phyloP scores from a whole-genome alignment of 2,797 vertebrate genomes.

The Sparus aurata region DNA sequence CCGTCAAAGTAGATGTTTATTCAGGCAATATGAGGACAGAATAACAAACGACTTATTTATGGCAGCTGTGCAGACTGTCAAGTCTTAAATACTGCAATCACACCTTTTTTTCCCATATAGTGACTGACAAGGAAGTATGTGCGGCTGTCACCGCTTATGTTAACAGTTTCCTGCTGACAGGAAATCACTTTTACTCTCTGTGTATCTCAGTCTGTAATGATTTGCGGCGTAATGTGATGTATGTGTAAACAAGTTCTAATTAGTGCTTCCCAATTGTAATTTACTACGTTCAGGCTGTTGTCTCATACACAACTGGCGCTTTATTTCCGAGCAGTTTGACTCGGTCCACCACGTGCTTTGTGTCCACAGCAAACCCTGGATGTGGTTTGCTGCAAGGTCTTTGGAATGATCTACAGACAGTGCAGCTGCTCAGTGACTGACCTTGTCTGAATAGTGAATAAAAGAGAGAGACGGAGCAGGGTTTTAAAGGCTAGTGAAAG shows the following conservation, averaged over 20 bases:
- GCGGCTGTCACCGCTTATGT: neutral
- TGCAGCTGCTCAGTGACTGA: conserved; percentile 23
- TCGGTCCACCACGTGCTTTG: neutral
- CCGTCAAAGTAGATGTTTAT: conserved; percentile 53
- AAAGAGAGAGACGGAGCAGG: neutral
- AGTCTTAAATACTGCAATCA: conserved; percentile 17
- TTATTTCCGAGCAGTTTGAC: neutral
- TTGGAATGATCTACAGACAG: neutral
- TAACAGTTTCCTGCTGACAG: neutral
- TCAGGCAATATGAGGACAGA: conserved; percentile 28
- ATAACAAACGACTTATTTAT: conserved; percentile 23
- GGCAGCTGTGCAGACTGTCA: conserved; percentile 21
- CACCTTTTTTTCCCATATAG: neutral
- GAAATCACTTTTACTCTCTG: neutral
- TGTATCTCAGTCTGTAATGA: neutral
- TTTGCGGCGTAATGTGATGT: conserved; percentile 2
- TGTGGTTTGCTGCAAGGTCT: conserved; percentile 7
- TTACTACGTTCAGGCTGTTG: neutral
- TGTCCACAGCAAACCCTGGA: neutral
- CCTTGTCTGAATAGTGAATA: conserved; percentile 6
- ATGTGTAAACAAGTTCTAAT: neutral
- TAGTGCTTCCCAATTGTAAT: neutral
- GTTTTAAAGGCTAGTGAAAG: neutral
- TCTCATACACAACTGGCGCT: neutral
- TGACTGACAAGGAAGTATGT: neutral